A percentile compares a stretch with the other conserved stretches of the same genome.
Conservation (phyloP, 2,888 invertebrate genomes). For the Dolomedes plantarius region DNA sequence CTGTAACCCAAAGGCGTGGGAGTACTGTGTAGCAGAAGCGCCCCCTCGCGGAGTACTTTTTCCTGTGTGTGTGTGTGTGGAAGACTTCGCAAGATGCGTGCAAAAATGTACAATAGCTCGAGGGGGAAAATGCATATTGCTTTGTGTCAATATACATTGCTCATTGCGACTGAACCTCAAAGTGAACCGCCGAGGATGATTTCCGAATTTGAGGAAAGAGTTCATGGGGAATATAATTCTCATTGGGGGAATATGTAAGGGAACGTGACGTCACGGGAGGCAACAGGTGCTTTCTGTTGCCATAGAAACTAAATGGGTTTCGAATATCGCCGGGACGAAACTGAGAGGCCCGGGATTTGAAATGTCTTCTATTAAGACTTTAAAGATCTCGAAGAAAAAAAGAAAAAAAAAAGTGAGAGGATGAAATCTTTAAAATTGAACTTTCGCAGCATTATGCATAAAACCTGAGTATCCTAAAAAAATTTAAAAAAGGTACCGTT, state of each 20-base stretch:
- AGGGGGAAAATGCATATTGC: no score
- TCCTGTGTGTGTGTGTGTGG: no score
- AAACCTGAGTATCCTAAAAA: no score
- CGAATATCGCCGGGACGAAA: background rate
- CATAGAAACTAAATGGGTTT: constrained; percentile 33
- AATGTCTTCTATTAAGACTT: background rate
- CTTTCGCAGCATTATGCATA: no score
- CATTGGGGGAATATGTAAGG: constrained; percentile 13
- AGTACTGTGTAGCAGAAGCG: background rate
- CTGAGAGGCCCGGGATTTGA: constrained; percentile 6
- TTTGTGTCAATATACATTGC: no score
- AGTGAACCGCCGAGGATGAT: no score
- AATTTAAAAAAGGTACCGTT: no score
- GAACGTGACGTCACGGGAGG: constrained; percentile 49
- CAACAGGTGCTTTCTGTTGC: constrained; percentile 64
- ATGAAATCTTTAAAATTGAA: no score
- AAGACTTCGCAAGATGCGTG: background rate
- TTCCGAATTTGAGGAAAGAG: no score
- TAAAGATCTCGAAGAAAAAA: background rate
- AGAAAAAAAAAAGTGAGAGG: background rate
- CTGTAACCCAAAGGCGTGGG: constrained; percentile 46
- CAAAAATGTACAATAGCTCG: no score
- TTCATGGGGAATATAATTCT: background rate
- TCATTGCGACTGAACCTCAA: no score
- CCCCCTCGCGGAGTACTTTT: constrained; percentile 24